Base-by-base conservation (phyloP, 2,797 vertebrate species). In the Hylomyscus alleni region DNA sequence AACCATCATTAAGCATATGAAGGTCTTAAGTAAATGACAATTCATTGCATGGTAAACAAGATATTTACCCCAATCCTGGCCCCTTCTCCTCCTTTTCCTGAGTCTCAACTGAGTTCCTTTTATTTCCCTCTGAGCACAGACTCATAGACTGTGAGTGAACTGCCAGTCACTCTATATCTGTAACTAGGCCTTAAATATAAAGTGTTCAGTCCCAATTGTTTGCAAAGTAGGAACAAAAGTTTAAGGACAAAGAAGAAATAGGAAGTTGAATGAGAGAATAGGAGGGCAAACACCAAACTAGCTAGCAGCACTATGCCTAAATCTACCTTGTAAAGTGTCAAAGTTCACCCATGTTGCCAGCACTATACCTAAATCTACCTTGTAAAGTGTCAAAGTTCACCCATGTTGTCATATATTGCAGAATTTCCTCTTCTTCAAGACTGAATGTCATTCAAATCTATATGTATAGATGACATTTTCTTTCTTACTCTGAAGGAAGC, bases 401-500 rank as follows among this genome's bases (percentile, higher is more conserved):
- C 26, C 31, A 67, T 2, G 10, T 17, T 62, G 14, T 9, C 11
- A 3, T 44, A 37, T n/a, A 37, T 1, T 47, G 20, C 2, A 81
- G 47, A 81, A 29, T 58, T 22, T 10, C 12, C 31, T 72, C 50
- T 65, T 76, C 69, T 90, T 76, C 26, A 81, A 69, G 19, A 7
- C 6, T 93, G 14, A 69, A 69, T 81, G 60, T 6, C 31, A 81
- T 72, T 82, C 40, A 17, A 62, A 7, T 72, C 26, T 73, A 0
- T 24, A 52, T 65, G 19, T 31, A 40, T 20, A 31, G 10, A 2
- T 11, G 17, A 26, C 17, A 75, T 75, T 90, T 86, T 81, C 73
- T 81, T 90, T 12, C 54, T 82, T 50, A 37, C 3, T 78, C 90
- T 98, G 83, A 94, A 97, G 96, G 91, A 97, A 96, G 82, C 94